Conservation (phyloP, 2,797 vertebrate genomes). For the Tympanoctomys barrerae region DNA sequence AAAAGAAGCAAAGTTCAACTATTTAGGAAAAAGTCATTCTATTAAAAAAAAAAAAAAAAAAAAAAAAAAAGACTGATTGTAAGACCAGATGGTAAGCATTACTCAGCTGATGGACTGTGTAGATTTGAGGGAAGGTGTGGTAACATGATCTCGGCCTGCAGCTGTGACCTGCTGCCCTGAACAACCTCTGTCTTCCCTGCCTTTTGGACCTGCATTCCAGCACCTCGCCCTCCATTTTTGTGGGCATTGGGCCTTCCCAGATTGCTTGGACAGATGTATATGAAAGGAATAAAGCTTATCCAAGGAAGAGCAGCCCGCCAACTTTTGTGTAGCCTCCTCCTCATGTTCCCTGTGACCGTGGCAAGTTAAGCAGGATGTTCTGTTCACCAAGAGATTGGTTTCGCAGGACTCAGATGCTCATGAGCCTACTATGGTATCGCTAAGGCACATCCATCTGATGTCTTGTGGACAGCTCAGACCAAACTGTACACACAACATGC, state of each 20-base stretch:
- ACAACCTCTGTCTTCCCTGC: slow-evolving; percentile 28
- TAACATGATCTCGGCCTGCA: slow-evolving; percentile 65
- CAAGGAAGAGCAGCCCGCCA: neutral
- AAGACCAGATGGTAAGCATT: slow-evolving; percentile 72
- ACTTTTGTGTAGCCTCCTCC: neutral
- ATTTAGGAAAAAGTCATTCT: slow-evolving; percentile 37
- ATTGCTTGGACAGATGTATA: slow-evolving; percentile 36
- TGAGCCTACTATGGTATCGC: neutral
- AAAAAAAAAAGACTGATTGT: slow-evolving; percentile 56
- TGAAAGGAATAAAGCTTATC: slow-evolving; percentile 14
- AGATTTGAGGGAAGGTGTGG: slow-evolving; percentile 51
- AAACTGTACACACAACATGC: neutral
- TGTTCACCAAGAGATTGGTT: neutral
- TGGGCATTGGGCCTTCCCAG: neutral
- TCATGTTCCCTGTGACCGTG: neutral
- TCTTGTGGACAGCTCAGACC: neutral
- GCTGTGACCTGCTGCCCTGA: slow-evolving; percentile 68
- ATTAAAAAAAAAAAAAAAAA: slow-evolving; percentile 53
- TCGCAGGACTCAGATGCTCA: neutral
- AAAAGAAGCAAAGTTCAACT: slow-evolving; percentile 56
- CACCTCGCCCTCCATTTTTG: slow-evolving; percentile 37
- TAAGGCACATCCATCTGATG: neutral
- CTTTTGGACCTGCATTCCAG: slow-evolving; percentile 50
- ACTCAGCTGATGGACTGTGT: slow-evolving; percentile 35
- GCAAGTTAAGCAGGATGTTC: neutral